Evolutionary conservation across 2,113 vertebrate genomes (phyloP).

Genomic region (Tangachromis dhanisi): DNA sequence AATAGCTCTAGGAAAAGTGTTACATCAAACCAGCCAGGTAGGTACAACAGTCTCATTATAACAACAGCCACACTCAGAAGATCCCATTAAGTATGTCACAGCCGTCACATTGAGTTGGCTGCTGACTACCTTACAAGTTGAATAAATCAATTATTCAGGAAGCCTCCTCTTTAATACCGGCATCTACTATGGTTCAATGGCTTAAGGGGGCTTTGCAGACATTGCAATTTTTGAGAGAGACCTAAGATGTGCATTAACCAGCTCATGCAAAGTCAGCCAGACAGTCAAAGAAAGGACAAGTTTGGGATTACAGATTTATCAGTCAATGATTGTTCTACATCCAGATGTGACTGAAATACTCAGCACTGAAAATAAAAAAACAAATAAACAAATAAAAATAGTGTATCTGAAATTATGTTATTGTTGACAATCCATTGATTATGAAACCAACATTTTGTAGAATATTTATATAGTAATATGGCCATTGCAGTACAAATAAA

Average conservation of each 20-base stretch:
- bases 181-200: constrained; percentile 5
- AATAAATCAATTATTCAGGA: constrained; percentile 45
- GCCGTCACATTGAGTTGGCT: not conserved
- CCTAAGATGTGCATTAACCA: not conserved
- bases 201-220: constrained; percentile 16
- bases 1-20: not conserved
- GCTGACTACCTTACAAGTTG: constrained; percentile 25
- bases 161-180: constrained; percentile 16
- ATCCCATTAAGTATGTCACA: constrained; percentile 8
- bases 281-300: not conserved
- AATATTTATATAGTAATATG: not conserved
- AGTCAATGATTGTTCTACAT: not conserved
- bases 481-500: not conserved
- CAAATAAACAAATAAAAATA: not conserved
- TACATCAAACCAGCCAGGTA: not conserved
- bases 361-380: not conserved
- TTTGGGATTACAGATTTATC: constrained; percentile 25
- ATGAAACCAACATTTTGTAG: not conserved
- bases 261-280: not conserved
- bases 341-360: not conserved
- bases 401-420: not conserved
- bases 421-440: not conserved
- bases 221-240: constrained; percentile 24
- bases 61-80: not conserved
- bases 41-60: constrained; percentile 1